Evolutionary conservation across 2,797 vertebrate species (phyloP), one percentile per base, ranked within the genome.

Genomic region (Smutsia gigantea): DNA sequence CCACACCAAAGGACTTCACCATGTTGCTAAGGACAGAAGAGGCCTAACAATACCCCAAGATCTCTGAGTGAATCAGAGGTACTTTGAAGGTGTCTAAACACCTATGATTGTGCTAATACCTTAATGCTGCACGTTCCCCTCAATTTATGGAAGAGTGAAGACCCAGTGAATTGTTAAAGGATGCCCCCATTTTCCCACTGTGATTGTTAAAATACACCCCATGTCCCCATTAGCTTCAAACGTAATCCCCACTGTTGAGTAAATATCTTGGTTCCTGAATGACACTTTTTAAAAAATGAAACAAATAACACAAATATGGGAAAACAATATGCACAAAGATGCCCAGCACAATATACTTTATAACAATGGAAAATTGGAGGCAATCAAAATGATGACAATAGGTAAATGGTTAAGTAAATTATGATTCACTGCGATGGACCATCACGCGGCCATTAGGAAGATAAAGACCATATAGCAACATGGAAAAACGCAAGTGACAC

Each of bases 401-500:
- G 95, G 83, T 69, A 95, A 92, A 94, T 31, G 61, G 82, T 94
- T 96, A 89, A 90, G 39, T 57, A 88, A 94, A 93, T 85, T 51
- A 72, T 85, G 71, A 79, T 51, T 75, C 34, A 88, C 27, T 92
- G 68, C 81, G 79, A 89, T 31, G 78, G 72, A 9, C 68, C 74
- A 90, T 94, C 49, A 34, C 1, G 12, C 34, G 64, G 51, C 31
- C 71, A 78, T 93, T 82, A 64, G 13, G 66, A 93, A 49, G 61
- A 85, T 66, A 87, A 93, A 95, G 94, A 90, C 72, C 53, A 49
- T 11, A 64, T 0, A 72, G 37, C 39, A 92, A 87, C 46, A 12
- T 27, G 61, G 75, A 79, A 87, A 91, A 71, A 63, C 4, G 4
- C 49, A 81, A 95, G 85, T 51, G 34, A 34, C 84, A 92, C 37